phyloP scores from a whole-genome alignment of 2,113 vertebrate genomes.

The Eulemur rufifrons region DNA sequence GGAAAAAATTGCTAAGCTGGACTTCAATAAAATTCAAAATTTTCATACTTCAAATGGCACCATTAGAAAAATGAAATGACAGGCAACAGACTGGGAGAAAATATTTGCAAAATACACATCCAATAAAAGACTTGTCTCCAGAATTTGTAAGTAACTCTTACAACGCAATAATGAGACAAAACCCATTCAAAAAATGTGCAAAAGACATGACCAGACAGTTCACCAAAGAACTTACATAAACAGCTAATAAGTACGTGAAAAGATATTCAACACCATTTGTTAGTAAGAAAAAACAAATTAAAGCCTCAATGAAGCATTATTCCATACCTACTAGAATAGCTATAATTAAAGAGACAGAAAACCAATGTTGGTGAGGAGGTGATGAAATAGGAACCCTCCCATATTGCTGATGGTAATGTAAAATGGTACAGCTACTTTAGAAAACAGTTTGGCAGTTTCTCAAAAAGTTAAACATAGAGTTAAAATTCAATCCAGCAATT shows the following conservation, averaged over 20 bases:
- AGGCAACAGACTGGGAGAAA: neutral
- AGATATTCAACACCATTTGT: neutral
- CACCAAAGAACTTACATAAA: neutral
- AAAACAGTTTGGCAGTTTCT: neutral
- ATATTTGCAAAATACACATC: neutral
- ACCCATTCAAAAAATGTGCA: neutral
- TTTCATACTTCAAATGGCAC: neutral
- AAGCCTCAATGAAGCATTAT: neutral
- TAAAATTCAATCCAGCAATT: neutral
- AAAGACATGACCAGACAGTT: neutral
- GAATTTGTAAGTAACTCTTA: neutral
- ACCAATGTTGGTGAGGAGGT: neutral
- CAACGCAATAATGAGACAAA: neutral
- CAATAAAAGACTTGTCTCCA: neutral
- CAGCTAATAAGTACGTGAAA: neutral
- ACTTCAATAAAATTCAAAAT: neutral
- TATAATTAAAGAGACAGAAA: neutral
- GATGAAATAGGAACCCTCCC: neutral
- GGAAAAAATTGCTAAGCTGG: neutral
- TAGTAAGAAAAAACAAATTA: neutral
- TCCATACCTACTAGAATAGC: neutral
- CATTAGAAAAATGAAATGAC: neutral
- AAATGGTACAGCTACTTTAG: neutral
- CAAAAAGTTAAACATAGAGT: neutral
- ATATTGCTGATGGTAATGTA: neutral